Evolutionary conservation across 2,113 vertebrate genomes (phyloP), one percentile per base, ranked within the genome.

Genomic region (Aptenodytes patagonicus): DNA sequence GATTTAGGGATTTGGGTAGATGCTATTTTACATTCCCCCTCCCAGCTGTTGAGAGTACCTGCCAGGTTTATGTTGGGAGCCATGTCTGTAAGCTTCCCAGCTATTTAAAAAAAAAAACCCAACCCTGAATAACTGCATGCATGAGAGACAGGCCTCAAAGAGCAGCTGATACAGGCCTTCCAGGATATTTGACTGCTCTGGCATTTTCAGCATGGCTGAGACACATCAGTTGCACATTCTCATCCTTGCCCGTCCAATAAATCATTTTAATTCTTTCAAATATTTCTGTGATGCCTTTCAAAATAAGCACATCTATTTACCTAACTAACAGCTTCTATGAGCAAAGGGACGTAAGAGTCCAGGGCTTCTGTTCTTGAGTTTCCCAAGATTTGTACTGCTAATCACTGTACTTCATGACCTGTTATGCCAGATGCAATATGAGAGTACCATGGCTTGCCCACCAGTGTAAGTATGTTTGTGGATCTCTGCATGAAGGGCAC

Each of bases 81-180:
- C 44, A 17, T 64, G 87, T 95, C 87, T 96, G n/a, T 95, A 94
- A 91, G 54, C 89, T 90, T 93, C 66, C 81, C 93, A 94, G 78
- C 73, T 96, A 96, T 96, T 98, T 98, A 94, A 94, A 97, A 97
- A 93, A 96, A 96, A 93, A 93, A 66, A 11, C 36, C 36, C 36
- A 36, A 36, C 36, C 36, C 32, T 93, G 94, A 97, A 92, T 90
- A 91, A 95, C 34, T 88, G 42, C 42, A 58, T 93, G 29, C 38
- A 51, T 79, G 87, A 82, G 5, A 89, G 66, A 60, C 10, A 68
- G 21, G 19, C 28, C 28, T 92, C 71, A 88, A 95, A 91, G 28
- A 85, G 58, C 40, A 44, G 42, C 6, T 54, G 61, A 55, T 28
- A 44, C 6, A 14, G 32, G 51, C 75, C 96, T 91, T 73, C 38